Percentiles rank a stretch among this genome's conserved stretches.
These are phyloP conservation scores for Dendrocopos noguchii DNA, from an alignment of 2,113 vertebrate genomes.

Conservation along the genomic window DNA sequence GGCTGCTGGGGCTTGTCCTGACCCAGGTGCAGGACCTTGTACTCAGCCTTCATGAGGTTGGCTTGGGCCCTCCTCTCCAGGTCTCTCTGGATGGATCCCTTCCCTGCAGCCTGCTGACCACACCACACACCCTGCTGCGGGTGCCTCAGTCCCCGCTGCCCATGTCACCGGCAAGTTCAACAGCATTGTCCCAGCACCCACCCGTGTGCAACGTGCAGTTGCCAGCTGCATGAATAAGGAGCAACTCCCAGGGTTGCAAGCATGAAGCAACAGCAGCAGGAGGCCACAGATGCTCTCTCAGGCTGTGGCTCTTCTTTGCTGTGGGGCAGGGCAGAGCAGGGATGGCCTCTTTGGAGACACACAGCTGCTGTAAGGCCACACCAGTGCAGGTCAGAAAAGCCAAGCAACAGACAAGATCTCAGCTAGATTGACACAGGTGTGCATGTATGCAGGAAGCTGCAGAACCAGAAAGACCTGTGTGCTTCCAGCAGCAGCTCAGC, in stretches of 20 bases:
- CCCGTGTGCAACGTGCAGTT: neutral
- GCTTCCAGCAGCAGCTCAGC: neutral
- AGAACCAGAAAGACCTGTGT: neutral
- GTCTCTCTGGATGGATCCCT: no score
- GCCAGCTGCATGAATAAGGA: neutral
- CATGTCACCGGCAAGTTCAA: no score
- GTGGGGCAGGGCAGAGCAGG: neutral
- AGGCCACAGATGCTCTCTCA: neutral
- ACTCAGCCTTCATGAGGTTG: no score
- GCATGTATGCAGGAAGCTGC: neutral
- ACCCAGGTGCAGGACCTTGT: no score
- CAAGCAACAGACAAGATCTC: neutral
- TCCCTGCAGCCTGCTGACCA: no score
- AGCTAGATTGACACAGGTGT: neutral
- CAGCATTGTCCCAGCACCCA: no score
- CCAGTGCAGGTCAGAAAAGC: neutral
- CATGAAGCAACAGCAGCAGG: accelerated
- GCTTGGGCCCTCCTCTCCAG: no score
- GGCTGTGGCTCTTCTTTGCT: neutral
- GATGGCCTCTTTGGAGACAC: neutral
- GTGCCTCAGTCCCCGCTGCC: no score
- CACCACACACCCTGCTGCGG: no score
- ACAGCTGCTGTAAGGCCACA: no score
- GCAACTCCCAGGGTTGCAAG: accelerated
- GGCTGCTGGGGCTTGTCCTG: no score